phyloP scores from a whole-genome alignment of 64 coral and sea anemone genomes.

The Pocillopora damicornis region DNA sequence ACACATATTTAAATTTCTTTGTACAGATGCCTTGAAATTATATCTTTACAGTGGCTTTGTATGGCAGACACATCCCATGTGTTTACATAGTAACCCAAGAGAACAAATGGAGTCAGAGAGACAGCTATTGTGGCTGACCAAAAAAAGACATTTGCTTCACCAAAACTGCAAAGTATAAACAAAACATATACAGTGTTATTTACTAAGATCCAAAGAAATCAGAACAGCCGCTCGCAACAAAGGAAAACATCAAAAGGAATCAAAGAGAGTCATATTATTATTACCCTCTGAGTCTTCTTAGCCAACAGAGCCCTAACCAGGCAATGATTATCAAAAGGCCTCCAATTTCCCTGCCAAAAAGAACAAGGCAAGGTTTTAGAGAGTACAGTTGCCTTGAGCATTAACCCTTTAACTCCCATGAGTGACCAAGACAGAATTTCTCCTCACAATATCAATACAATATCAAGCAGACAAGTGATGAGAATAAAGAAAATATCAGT shows the following conservation, averaged over 20 bases:
- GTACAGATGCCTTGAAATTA: constrained; percentile 23
- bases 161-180: neutral
- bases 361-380: neutral
- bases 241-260: too few species aligned
- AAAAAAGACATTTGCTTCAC: constrained; percentile 6
- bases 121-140: constrained; percentile 16
- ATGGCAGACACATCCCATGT: constrained; percentile 40
- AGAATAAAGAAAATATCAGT: too few species aligned
- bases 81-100: constrained; percentile 29
- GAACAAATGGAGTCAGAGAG: constrained; percentile 42
- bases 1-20: constrained; percentile 16
- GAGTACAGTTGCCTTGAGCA: too few species aligned
- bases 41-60: constrained; percentile 47
- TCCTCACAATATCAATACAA: too few species aligned
- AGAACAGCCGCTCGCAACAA: too few species aligned
- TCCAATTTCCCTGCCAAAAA: constrained; percentile 34
- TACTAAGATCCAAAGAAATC: neutral
- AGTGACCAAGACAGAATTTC: too few species aligned
- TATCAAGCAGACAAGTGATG: too few species aligned
- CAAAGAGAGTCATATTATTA: too few species aligned
- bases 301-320: constrained; percentile 38
- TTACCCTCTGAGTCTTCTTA: constrained; percentile 49
- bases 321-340: constrained; percentile 40
- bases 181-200: neutral
- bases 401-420: too few species aligned